Base-by-base conservation (phyloP, 2,797 vertebrate genomes). In the Chelon auratus region DNA sequence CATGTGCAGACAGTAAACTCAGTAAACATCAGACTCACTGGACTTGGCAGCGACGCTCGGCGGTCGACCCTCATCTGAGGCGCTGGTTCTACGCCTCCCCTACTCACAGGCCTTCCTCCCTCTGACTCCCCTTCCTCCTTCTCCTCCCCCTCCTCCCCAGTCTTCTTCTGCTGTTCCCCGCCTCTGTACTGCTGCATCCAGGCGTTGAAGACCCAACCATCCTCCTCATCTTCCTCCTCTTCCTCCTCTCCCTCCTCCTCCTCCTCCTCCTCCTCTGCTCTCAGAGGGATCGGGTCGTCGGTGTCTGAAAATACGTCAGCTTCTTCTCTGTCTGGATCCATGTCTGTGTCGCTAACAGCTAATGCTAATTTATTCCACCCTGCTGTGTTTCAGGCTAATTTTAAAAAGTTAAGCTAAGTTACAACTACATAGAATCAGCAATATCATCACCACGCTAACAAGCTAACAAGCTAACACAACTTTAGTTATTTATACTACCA, bases 121-220 rank as follows among this genome's bases (percentile, higher is more conserved):
- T 94, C 93, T 1, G 92, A 83, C 0, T 86, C 87, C 40, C 84
- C 86, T 15, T 73, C 90, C 80, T 93, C 93, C 36, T 93, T 94
- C 86, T 94, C 95, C 68, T 95, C 94, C 86, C 94, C 95, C 67
- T 95, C 94, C 74, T 30, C 52, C 47, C 18, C 72, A 0, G 1
- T 13, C 1, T 48, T 70, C 17, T 58, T 67, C 62, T 58, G 61
- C 39, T 7, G 51, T 2, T 82, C 92, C 72, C 94, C 93, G 6
- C 93, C 93, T 93, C 94, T 93, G 90, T 94, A 96, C 62, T 91
- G 95, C 84, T 93, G 95, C 95, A 96, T 95, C 96, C 95, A 96
- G 80, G 95, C 91, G 42, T 93, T 95, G 85, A 97, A 97, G 57
- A 94, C 96, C 40, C 91, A 87, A 60, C 95, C 96, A 54, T 95